phyloP scores from a whole-genome alignment of 2,113 vertebrate species.

The Tamias sibiricus region DNA sequence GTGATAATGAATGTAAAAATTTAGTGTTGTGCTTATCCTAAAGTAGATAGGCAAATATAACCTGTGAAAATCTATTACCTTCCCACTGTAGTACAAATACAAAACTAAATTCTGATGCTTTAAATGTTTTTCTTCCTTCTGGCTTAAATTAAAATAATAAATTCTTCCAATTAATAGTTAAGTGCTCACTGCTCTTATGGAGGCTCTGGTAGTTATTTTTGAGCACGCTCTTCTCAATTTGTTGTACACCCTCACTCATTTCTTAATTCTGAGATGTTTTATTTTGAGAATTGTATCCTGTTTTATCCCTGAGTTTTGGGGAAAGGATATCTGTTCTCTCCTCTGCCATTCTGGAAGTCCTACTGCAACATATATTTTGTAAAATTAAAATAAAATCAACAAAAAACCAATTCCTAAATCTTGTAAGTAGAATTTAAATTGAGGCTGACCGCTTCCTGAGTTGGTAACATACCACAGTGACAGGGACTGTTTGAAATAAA shows the following conservation, averaged over 20 bases:
- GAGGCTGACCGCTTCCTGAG: not conserved
- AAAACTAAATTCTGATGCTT: constrained; percentile 62
- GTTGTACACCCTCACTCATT: not conserved
- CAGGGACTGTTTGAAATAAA: not conserved
- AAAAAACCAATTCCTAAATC: not conserved
- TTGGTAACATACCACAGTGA: not conserved
- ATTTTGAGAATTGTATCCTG: not conserved
- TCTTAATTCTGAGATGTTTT: not conserved
- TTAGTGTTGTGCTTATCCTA: not conserved
- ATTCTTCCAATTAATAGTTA: constrained; percentile 29
- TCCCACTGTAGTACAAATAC: constrained; percentile 64
- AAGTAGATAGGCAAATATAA: constrained; percentile 77
- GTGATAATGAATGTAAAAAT: not conserved
- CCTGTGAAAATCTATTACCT: constrained; percentile 78
- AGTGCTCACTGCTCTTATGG: not conserved
- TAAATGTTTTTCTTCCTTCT: constrained; percentile 41
- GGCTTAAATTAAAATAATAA: constrained; percentile 57
- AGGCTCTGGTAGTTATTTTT: not conserved
- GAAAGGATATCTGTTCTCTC: not conserved
- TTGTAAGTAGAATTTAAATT: not conserved
- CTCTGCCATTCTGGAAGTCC: not conserved
- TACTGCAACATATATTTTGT: not conserved
- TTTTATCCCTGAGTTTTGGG: no score
- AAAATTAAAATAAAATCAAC: not conserved
- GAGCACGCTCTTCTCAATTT: not conserved